Evolutionary conservation across 1,140 invertebrate genomes (phyloP), one percentile per base, ranked within the genome.

Genomic region (Rhagoletis zephyria): DNA sequence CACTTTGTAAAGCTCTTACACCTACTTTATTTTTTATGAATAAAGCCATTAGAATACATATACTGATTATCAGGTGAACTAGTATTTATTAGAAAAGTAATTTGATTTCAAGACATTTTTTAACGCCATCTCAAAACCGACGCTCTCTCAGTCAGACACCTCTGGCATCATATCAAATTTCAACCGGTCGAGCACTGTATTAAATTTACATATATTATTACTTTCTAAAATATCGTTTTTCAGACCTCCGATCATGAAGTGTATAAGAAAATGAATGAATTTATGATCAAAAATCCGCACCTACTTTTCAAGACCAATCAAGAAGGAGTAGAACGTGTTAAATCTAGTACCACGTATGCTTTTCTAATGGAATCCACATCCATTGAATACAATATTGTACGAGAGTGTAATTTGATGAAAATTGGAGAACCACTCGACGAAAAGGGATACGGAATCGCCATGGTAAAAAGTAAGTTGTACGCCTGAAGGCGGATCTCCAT

Each of bases 351-450:
- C 45, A 94, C 96, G 56, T 98, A 97, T 91, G 97, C 97, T 0
- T 98, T 96, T 91, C 94, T 98, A 0, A 98, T 98, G 97, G 97
- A 98, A 93, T 97, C 97, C 7, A 96, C 96, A 1, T 95, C 96
- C 1, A 97, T 98, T 88, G 96, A 98, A 90, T 98, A 97, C 91
- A 95, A 95, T 63, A 95, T 95, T 1, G 96, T 98, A 90, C 94
- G 97, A 61, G 94, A 97, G 87, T 98, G 98, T 90, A 95, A 96
- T 89, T 93, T 98, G 0, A 95, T 95, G 1, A 96, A 96, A 93
- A 94, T 98, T 59, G 97, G 97, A 1, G 95, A 95, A 0, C 93
- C 96, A 0, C 92, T 98, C 0, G 97, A 98, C 91, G 96, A 95
- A 60, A 98, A 98, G 92, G 96, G 97, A 12, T 98, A 98, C 90